These are phyloP conservation scores for Oegoconia quadripuncta DNA, from an alignment of 2,888 invertebrate species.

Conservation along the genomic window DNA sequence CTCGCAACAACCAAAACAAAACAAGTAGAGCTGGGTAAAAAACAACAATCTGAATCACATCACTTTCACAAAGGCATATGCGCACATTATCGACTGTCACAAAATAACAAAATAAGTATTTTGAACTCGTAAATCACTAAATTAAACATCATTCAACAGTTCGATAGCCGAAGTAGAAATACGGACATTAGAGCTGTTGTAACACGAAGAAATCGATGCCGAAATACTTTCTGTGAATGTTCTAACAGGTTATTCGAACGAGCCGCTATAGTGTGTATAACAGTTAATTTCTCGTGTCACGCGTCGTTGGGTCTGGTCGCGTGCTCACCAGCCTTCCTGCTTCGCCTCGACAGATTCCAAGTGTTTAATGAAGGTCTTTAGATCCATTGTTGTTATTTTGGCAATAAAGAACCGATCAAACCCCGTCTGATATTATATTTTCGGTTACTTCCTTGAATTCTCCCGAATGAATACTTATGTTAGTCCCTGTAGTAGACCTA, in stretches of 20 bases:
- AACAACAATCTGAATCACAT: too few relatives aligned
- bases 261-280: conserved; percentile 47
- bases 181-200: conserved; percentile 23
- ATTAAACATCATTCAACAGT: too few relatives aligned
- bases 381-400: not conserved
- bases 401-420: too few relatives aligned
- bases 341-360: conserved; percentile 48
- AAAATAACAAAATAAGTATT: not conserved
- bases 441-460: too few relatives aligned
- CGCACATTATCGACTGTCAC: not conserved
- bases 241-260: conserved; percentile 61
- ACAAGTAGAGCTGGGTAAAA: too few relatives aligned
- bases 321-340: conserved; percentile 64
- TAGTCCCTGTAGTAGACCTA: too few relatives aligned
- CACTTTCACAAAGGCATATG: too few relatives aligned
- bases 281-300: conserved; percentile 74
- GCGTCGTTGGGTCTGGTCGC: conserved; percentile 70
- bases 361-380: conserved; percentile 21
- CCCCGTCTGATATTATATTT: too few relatives aligned
- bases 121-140: too few relatives aligned
- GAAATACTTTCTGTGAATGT: conserved; percentile 54
- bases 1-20: too few relatives aligned
- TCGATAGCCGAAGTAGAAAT: conserved; percentile 23
- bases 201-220: conserved; percentile 37
- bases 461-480: too few relatives aligned